These are phyloP conservation scores for Dicycla oo DNA, from an alignment of 2,888 invertebrate genomes.

Conservation along the genomic window DNA sequence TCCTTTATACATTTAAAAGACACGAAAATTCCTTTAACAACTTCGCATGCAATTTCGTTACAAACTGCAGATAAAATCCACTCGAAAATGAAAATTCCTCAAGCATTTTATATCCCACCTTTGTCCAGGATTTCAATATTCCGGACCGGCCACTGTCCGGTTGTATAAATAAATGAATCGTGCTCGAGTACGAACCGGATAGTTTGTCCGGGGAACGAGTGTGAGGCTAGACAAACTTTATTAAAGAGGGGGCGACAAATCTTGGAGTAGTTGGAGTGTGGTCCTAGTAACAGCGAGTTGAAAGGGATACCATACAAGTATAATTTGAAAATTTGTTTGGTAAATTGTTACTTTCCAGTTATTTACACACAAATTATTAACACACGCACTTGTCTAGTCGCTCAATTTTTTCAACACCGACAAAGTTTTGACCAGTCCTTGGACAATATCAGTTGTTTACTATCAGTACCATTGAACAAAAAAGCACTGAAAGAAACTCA, in stretches of 20 bases:
- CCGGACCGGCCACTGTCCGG: conserved; percentile 25
- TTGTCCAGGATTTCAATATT: conserved; percentile 41
- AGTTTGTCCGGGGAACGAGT: conserved; percentile 21
- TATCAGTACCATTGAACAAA: no score
- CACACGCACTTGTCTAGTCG: no score
- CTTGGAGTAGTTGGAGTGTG: conserved; percentile 20
- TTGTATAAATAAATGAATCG: conserved; percentile 50
- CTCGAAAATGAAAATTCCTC: conserved; percentile 27
- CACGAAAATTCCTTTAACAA: conserved; percentile 4
- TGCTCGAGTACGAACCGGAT: conserved; percentile 7
- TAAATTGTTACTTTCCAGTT: no score
- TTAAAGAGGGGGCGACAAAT: conserved; percentile 39
- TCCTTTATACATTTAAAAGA: conserved; percentile 1
- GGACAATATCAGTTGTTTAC: no score
- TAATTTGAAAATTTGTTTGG: no score
- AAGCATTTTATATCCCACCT: conserved; percentile 38
- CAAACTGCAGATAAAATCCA: background rate
- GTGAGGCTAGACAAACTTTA: conserved; percentile 47
- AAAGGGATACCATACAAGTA: background rate
- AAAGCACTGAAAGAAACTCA: no score
- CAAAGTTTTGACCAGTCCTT: no score
- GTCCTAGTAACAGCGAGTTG: conserved; percentile 1
- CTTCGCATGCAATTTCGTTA: conserved; percentile 4
- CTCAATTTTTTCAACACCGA: no score
- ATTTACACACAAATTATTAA: no score